Percentiles rank a stretch among this genome's conserved stretches.
Conservation (phyloP, 1,140 invertebrate genomes). For the Polypedilum vanderplanki region DNA sequence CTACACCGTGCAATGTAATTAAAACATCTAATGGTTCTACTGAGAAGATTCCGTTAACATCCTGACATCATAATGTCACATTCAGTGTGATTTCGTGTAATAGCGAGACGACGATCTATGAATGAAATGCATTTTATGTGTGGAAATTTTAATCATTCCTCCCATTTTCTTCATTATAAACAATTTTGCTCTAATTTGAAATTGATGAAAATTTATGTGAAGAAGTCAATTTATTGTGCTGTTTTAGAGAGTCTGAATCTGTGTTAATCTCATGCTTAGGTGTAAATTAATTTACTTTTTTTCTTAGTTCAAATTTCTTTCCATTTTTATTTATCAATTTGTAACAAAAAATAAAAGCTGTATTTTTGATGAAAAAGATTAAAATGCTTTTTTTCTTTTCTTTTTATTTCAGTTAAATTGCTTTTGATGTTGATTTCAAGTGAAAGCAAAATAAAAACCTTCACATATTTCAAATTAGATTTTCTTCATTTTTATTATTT, state of each 20-base stretch:
- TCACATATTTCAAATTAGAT: no score
- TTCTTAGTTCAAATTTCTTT: not conserved
- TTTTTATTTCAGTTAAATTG: no score
- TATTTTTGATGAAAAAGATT: not conserved
- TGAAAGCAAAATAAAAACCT: no score
- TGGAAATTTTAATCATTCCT: no score
- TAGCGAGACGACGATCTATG: not conserved
- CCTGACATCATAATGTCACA: not conserved
- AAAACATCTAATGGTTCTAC: not conserved
- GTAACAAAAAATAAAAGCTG: not conserved
- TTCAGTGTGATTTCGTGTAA: not conserved
- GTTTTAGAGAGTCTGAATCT: not conserved
- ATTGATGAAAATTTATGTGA: not conserved
- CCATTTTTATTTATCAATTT: not conserved
- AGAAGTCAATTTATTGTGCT: slow-evolving; percentile 3
- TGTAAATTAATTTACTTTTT: no score
- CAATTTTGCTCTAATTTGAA: not conserved
- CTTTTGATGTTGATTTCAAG: no score
- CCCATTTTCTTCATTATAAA: no score
- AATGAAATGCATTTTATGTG: no score
- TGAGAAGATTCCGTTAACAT: not conserved
- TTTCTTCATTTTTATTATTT: no score
- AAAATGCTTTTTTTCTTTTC: no score
- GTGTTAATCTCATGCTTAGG: not conserved
- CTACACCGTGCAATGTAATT: not conserved